Evolutionary conservation across 1,140 invertebrate genomes (phyloP), one percentile per base, ranked within the genome.

Genomic region (Neocloeon triangulifer): DNA sequence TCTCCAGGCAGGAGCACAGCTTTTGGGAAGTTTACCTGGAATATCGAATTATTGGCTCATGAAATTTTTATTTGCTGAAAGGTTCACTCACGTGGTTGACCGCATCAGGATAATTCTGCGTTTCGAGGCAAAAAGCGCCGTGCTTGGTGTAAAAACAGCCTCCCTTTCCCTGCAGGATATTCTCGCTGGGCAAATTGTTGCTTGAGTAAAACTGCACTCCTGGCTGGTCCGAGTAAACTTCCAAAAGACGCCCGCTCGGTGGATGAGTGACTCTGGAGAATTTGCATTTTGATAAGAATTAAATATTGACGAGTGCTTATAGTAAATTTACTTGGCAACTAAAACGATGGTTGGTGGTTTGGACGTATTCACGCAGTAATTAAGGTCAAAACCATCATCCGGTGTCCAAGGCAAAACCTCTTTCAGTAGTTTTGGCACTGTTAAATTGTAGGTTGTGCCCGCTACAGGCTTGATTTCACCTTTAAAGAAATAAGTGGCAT

Each of bases 71-170:
- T n/a, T n/a, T n/a, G n/a, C n/a, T n/a, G n/a, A n/a, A n/a, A n/a
- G n/a, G n/a, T n/a, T n/a, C n/a, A n/a, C n/a, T n/a, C n/a, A 78
- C 64, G 50, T 86, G 64, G 58, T 94, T 84, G 2, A 89, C 54
- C 8, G 85, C 77, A 55, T 95, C 76, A 1, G 88, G 88, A 59
- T 73, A 94, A 43, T 78, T 80, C 52, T 94, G 86, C 0, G 88
- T 84, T 52, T 94, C 85, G 20, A 94, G 55, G 46, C 80, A 89
- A 38, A 94, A 73, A 1, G 71, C 79, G 1, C 69, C 73, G 40
- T 89, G 81, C 39, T 69, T 69, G 9, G 61, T 60, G 46, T 91
- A 92, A 0, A 49, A 44, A 0, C 53, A 55, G 8, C 67, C 68
- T 1, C 54, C 50, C 55, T 89, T 88, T 3, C 30, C 30, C 7